phyloP scores from a whole-genome alignment of 2,888 invertebrate species.

The Tipula lateralis region DNA sequence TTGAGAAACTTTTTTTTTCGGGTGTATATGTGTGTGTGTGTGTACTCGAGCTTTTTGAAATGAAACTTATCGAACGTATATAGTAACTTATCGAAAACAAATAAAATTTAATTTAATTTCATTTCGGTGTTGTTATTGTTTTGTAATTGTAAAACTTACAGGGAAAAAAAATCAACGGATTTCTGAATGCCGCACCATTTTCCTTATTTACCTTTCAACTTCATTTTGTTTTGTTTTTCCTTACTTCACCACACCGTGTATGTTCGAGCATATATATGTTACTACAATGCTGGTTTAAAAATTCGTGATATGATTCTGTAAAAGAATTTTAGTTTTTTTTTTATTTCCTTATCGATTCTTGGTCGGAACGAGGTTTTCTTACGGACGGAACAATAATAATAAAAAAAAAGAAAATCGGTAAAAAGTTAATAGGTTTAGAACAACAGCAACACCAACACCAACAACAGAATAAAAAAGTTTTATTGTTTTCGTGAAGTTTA shows the following conservation, averaged over 20 bases:
- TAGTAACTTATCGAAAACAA: slow-evolving; percentile 4
- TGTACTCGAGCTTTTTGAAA: not conserved
- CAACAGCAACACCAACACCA: not conserved
- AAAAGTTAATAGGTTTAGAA: slow-evolving; percentile 19
- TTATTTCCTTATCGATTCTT: not conserved
- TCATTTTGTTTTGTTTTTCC: not conserved
- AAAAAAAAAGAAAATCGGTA: not conserved
- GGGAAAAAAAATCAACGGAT: slow-evolving; percentile 16
- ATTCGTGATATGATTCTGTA: slow-evolving; percentile 11
- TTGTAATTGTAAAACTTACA: slow-evolving; percentile 8
- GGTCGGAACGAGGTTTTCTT: not conserved
- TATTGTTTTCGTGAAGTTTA: slow-evolving; percentile 11
- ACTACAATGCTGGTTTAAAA: not conserved
- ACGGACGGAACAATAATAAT: not conserved
- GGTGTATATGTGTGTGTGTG: not conserved
- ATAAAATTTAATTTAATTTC: slow-evolving; percentile 6
- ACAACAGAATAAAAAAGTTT: not conserved
- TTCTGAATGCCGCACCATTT: not conserved
- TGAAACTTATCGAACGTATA: not conserved
- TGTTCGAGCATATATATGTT: not conserved
- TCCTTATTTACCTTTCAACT: slow-evolving; percentile 16
- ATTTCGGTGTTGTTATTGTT: not conserved
- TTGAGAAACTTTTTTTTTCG: not conserved
- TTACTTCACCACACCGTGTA: not conserved
- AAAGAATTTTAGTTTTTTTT: not conserved